Conservation (phyloP, 1,140 invertebrate species). For the Chironomus striatipennis region DNA sequence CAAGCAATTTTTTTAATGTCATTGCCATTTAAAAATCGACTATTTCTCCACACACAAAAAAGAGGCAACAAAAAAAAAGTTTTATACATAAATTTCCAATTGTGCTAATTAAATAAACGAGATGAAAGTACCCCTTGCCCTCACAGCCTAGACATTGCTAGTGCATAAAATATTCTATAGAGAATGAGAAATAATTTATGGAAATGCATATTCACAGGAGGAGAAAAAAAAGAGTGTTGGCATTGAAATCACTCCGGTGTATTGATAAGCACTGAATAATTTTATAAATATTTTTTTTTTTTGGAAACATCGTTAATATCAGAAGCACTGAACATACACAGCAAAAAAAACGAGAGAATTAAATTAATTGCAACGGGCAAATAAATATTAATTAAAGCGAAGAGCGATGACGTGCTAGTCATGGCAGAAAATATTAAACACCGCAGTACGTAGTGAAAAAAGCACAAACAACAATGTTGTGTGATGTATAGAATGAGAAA, state of each 20-base stretch:
- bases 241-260: not conserved
- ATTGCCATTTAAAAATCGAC: conserved; percentile 2
- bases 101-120: conserved; percentile 6
- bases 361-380: conserved; percentile 17
- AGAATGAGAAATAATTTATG: not conserved
- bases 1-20: not conserved
- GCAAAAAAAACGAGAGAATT: not conserved
- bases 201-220: not conserved
- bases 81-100: too few relatives aligned
- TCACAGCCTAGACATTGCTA: too few relatives aligned
- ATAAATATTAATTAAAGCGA: conserved; percentile 20
- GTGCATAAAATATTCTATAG: too few relatives aligned
- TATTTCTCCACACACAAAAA: not conserved
- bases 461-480: too few relatives aligned
- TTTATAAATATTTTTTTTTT: not conserved
- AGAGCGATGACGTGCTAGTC: not conserved
- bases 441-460: too few relatives aligned
- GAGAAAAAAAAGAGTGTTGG: not conserved
- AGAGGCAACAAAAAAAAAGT: not conserved
- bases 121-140: not conserved
- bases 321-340: not conserved
- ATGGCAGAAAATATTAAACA: too few relatives aligned
- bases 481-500: too few relatives aligned
- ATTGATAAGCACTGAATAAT: not conserved
- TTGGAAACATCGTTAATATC: not conserved